phyloP scores from a whole-genome alignment of 2,888 invertebrate species.

The Callimorpha dominula region DNA sequence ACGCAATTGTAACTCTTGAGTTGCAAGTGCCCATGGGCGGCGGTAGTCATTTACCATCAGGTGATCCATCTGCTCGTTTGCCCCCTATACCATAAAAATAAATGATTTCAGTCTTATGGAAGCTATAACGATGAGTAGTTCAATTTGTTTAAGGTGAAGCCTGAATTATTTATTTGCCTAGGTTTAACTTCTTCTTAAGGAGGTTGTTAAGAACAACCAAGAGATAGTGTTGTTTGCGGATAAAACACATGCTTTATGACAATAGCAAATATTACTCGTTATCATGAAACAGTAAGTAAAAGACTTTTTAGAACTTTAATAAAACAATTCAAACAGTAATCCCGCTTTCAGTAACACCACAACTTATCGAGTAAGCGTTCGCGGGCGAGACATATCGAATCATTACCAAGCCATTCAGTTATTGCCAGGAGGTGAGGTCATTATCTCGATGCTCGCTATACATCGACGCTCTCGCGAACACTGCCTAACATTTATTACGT shows the following conservation, averaged over 20 bases:
- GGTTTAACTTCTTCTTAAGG: too few species aligned
- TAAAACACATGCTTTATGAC: neutral
- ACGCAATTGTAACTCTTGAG: too few species aligned
- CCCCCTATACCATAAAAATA: too few species aligned
- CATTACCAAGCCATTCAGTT: conserved; percentile 63
- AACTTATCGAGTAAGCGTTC: conserved; percentile 1
- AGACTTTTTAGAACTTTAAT: neutral
- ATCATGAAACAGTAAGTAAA: neutral
- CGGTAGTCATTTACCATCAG: too few species aligned
- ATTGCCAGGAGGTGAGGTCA: conserved; percentile 61
- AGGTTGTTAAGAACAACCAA: too few species aligned
- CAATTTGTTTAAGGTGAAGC: too few species aligned
- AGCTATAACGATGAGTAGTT: too few species aligned
- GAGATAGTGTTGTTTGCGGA: too few species aligned
- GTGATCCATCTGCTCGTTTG: too few species aligned
- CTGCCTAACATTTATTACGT: conserved; percentile 65
- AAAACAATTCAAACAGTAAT: neutral
- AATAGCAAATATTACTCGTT: neutral
- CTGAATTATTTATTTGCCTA: too few species aligned
- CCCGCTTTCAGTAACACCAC: conserved; percentile 2
- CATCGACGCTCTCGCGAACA: conserved; percentile 66
- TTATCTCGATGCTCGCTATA: conserved; percentile 70
- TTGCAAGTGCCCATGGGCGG: too few species aligned
- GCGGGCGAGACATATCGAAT: conserved; percentile 46
- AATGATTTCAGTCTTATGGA: too few species aligned